A percentile compares a stretch with the other conserved stretches of the same genome.
These are phyloP conservation scores for Dione vanillae DNA, from an alignment of 2,888 invertebrate species.

Conservation along the genomic window DNA sequence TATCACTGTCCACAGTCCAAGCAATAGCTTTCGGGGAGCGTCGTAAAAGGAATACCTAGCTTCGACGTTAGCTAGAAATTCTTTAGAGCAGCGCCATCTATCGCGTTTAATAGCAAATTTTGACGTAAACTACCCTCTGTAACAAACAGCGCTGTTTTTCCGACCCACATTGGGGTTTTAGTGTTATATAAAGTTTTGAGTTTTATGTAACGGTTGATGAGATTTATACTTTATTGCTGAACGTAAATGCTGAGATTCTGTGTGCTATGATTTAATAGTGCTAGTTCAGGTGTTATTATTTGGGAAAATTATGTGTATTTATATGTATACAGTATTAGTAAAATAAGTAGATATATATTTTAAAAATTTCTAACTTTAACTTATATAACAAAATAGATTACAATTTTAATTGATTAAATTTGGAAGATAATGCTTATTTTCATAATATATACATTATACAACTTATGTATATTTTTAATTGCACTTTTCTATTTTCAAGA, in stretches of 20 bases:
- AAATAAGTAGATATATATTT: too few species aligned
- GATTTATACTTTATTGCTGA: conserved; percentile 37
- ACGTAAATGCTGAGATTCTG: conserved; percentile 11
- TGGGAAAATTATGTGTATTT: neutral
- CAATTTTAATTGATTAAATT: too few species aligned
- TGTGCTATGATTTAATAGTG: conserved; percentile 10
- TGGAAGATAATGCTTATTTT: too few species aligned
- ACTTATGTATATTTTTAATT: too few species aligned
- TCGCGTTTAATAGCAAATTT: conserved; percentile 70
- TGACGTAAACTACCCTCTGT: conserved; percentile 67
- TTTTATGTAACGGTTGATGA: conserved; percentile 41
- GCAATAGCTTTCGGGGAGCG: conserved; percentile 59
- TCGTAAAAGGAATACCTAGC: conserved; percentile 61
- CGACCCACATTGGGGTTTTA: conserved; percentile 66
- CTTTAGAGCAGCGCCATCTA: conserved; percentile 75
- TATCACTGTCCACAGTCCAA: conserved; percentile 57
- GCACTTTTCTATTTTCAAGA: too few species aligned
- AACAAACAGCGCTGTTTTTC: conserved; percentile 68
- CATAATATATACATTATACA: too few species aligned
- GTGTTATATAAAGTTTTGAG: conserved; percentile 54
- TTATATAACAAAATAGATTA: too few species aligned
- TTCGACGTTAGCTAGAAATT: conserved; percentile 54
- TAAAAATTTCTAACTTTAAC: too few species aligned
- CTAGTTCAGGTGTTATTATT: neutral
- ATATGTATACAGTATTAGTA: too few species aligned